Percentiles rank a stretch among this genome's conserved stretches.
Evolutionary conservation across 2,888 invertebrate genomes (phyloP).

Genomic region (Hirtodrosophila duncani): DNA sequence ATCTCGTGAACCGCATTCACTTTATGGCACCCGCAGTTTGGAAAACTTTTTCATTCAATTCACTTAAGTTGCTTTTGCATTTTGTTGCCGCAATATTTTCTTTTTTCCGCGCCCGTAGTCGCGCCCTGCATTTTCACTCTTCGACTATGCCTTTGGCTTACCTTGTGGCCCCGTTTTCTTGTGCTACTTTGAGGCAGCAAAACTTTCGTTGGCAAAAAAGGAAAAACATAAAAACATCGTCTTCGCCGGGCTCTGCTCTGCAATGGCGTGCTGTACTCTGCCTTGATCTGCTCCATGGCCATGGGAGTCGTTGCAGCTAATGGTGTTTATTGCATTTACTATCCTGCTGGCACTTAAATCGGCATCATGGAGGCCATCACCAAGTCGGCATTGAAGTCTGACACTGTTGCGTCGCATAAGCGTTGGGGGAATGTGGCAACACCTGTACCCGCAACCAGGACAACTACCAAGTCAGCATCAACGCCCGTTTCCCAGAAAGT

Average conservation of each 20-base stretch:
- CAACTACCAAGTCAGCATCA: slow-evolving; percentile 18
- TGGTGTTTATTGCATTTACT: slow-evolving; percentile 72
- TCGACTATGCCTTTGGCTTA: slow-evolving; percentile 8
- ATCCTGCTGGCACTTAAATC: slow-evolving; percentile 65
- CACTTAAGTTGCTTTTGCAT: slow-evolving; percentile 61
- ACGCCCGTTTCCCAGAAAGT: slow-evolving; percentile 53
- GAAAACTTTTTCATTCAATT: slow-evolving; percentile 68
- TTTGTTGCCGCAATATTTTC: slow-evolving; percentile 57
- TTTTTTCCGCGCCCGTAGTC: too few species aligned
- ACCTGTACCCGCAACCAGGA: slow-evolving; percentile 46
- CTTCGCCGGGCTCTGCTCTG: not conserved
- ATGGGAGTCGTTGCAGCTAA: slow-evolving; percentile 49
- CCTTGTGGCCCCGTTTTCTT: slow-evolving; percentile 42
- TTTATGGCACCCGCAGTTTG: slow-evolving; percentile 56
- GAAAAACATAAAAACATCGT: slow-evolving; percentile 36
- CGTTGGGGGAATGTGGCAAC: not conserved
- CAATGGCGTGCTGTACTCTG: not conserved
- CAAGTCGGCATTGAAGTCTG: slow-evolving; percentile 38
- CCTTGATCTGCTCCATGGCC: slow-evolving; percentile 3
- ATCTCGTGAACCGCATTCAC: slow-evolving; percentile 43
- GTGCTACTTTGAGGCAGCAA: slow-evolving; percentile 28
- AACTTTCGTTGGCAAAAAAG: slow-evolving; percentile 43
- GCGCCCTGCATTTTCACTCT: slow-evolving; percentile 19
- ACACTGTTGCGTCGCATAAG: slow-evolving; percentile 35
- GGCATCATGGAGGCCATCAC: slow-evolving; percentile 42